Conservation (phyloP, 2,888 invertebrate species). For the Zygothrica quintamaculata region DNA sequence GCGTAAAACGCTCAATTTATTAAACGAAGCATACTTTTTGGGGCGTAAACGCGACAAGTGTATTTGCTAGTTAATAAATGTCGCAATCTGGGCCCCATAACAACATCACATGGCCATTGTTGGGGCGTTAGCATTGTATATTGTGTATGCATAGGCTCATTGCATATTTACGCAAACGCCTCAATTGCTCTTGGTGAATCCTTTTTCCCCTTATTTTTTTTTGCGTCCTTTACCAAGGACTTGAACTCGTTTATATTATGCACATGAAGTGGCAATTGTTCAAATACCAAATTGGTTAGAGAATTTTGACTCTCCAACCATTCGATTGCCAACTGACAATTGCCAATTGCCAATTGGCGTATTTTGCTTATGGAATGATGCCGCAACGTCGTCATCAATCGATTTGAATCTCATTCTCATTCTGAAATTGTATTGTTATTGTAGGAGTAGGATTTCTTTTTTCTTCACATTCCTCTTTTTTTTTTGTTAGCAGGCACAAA, state of each 20-base stretch:
- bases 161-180: constrained; percentile 46
- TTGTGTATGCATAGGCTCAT: constrained; percentile 42
- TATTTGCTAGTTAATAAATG: constrained; percentile 72
- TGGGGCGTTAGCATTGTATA: constrained; percentile 23
- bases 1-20: constrained; percentile 81
- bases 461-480: too few species aligned
- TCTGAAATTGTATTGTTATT: not conserved
- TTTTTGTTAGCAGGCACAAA: constrained; percentile 33
- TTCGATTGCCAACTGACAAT: constrained; percentile 44
- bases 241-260: constrained; percentile 43
- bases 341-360: constrained; percentile 41
- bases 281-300: constrained; percentile 44
- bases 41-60: constrained; percentile 69
- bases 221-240: too few species aligned
- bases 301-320: constrained; percentile 7
- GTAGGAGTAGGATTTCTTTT: not conserved
- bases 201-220: too few species aligned
- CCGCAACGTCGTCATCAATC: constrained; percentile 65
- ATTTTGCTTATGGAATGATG: too few species aligned
- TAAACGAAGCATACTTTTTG: constrained; percentile 65
- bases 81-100: constrained; percentile 32
- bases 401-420: constrained; percentile 52
- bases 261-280: constrained; percentile 66
- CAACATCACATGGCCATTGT: constrained; percentile 1
- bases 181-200: constrained; percentile 35